Percentiles rank a stretch among this genome's conserved stretches.
Evolutionary conservation across 1,140 invertebrate species (phyloP).

Genomic region (Drosophila ohnishii): DNA sequence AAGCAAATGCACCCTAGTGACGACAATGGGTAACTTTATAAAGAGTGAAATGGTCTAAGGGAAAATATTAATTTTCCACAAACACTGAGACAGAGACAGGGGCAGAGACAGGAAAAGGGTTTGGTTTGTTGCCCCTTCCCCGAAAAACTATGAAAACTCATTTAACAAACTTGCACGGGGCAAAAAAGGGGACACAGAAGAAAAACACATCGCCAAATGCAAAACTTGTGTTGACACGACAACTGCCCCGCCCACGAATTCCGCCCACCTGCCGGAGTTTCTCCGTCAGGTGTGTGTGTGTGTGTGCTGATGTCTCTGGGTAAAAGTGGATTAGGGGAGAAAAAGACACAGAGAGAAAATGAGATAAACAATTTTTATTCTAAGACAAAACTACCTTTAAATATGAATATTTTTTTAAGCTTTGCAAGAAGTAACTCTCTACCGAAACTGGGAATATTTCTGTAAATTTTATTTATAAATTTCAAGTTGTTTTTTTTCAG

Average conservation of each 20-base stretch:
- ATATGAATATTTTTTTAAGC: no score
- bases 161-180: conserved; percentile 66
- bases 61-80: conserved; percentile 56
- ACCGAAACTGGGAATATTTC: rapidly evolving
- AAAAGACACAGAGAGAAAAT: conserved; percentile 24
- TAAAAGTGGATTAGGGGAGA: conserved; percentile 56
- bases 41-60: conserved; percentile 28
- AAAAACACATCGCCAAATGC: conserved; percentile 73
- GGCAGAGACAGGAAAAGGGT: conserved; percentile 32
- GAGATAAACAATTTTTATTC: not conserved
- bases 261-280: conserved; percentile 7
- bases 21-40: conserved; percentile 47
- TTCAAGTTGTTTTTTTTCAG: no score
- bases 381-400: not conserved
- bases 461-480: no score
- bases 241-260: conserved; percentile 30
- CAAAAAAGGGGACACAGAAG: conserved; percentile 38
- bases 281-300: conserved; percentile 7
- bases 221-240: conserved; percentile 78
- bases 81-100: conserved; percentile 5
- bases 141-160: conserved; percentile 79
- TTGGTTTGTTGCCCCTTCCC: not conserved
- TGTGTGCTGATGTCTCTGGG: conserved; percentile 12
- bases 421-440: no score
- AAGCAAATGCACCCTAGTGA: conserved; percentile 53